Conservation (phyloP, 2,888 invertebrate species). For the Cerceris rybyensis region DNA sequence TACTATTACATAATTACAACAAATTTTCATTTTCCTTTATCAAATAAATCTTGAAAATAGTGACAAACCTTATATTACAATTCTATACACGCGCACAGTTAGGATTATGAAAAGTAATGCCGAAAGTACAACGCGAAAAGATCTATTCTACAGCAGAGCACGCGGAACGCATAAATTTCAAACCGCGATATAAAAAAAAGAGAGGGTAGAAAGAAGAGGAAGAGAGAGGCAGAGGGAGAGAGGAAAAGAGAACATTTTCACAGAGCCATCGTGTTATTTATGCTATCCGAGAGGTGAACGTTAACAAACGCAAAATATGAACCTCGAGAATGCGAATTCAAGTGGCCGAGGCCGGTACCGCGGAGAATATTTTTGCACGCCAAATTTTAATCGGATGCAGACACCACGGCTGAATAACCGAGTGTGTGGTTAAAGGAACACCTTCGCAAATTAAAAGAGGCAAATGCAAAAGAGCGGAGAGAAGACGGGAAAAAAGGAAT, state of each 20-base stretch:
- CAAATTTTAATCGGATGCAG: slow-evolving; percentile 35
- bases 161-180: not conserved
- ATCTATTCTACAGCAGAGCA: not conserved
- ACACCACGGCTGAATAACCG: not conserved
- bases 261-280: not conserved
- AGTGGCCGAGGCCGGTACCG: slow-evolving; percentile 7
- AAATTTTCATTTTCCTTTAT: too few relatives aligned
- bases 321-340: slow-evolving; percentile 11
- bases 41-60: too few relatives aligned
- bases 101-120: too few relatives aligned
- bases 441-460: slow-evolving; percentile 21
- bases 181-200: not conserved
- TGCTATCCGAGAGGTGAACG: slow-evolving; percentile 10
- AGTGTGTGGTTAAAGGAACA: slow-evolving; percentile 5
- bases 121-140: too few relatives aligned
- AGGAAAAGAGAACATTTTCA: not conserved
- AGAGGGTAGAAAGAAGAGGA: not conserved
- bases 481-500: slow-evolving; percentile 19
- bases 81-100: too few relatives aligned
- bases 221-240: too few relatives aligned
- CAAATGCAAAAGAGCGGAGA: slow-evolving; percentile 37
- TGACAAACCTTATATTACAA: too few relatives aligned
- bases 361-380: slow-evolving; percentile 13
- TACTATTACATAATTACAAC: too few relatives aligned
- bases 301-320: slow-evolving; percentile 28